phyloP scores from a whole-genome alignment of 2,888 invertebrate genomes.

The Eupelmus urozonus region DNA sequence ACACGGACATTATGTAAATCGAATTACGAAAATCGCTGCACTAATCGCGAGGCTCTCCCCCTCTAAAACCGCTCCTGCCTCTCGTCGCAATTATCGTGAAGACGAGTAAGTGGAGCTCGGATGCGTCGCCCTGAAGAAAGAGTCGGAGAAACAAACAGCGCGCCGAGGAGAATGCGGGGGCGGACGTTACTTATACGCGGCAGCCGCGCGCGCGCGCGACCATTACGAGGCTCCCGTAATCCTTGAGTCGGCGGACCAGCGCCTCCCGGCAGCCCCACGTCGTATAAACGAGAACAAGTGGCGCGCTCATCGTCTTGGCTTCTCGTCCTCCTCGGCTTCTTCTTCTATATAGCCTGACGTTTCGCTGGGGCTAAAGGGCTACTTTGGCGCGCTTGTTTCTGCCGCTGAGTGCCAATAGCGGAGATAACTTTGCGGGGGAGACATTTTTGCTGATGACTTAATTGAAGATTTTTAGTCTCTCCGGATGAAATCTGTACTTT shows the following conservation, averaged over 20 bases:
- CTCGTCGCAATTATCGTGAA: not conserved
- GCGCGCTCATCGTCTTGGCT: conserved; percentile 25
- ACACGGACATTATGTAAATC: not conserved
- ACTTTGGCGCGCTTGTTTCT: too few species aligned
- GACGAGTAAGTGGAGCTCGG: not conserved
- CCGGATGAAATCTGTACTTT: too few species aligned
- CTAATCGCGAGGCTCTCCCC: too few species aligned
- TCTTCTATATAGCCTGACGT: too few species aligned
- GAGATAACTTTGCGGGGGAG: too few species aligned
- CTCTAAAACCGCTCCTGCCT: not conserved
- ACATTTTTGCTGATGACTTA: too few species aligned
- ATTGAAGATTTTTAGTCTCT: too few species aligned
- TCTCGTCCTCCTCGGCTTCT: not conserved
- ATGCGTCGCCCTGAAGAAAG: not conserved
- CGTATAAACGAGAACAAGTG: conserved; percentile 40
- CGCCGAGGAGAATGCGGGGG: conserved; percentile 19
- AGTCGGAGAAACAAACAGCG: not conserved
- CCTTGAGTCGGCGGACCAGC: not conserved
- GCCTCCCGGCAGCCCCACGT: not conserved
- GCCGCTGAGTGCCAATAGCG: too few species aligned
- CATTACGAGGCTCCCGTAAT: conserved; percentile 44
- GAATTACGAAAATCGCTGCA: not conserved
- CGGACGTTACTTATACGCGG: conserved; percentile 38
- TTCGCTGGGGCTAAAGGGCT: too few species aligned
- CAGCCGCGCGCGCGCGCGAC: not conserved